Evolutionary conservation across 2,888 invertebrate genomes (phyloP).

Genomic region (Agrochola litura): DNA sequence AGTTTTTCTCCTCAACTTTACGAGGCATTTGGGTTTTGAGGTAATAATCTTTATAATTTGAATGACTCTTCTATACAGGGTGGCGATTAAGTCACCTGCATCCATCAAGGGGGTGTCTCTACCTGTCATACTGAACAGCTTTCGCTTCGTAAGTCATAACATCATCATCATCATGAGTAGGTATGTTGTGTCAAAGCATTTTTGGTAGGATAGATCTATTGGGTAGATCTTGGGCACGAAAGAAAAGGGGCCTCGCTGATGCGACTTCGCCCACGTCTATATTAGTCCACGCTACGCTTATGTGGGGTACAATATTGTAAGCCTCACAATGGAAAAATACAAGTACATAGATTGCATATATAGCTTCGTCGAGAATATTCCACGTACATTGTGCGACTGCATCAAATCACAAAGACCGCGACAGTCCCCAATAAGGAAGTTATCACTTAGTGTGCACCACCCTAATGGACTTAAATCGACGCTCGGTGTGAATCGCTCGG

Average conservation of each 20-base stretch:
- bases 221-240: too few species aligned
- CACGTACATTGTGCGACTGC: constrained; percentile 61
- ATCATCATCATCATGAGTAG: too few species aligned
- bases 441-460: constrained; percentile 76
- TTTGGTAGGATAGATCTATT: too few species aligned
- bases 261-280: too few species aligned
- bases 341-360: constrained; percentile 57
- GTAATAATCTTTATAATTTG: background rate
- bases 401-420: constrained; percentile 74
- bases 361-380: constrained; percentile 55
- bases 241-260: too few species aligned
- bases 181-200: too few species aligned
- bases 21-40: background rate
- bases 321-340: constrained; percentile 37
- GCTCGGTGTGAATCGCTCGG: constrained; percentile 59
- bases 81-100: too few species aligned
- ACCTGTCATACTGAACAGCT: too few species aligned
- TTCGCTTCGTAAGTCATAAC: too few species aligned
- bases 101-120: too few species aligned
- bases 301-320: background rate
- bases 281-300: too few species aligned
- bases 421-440: constrained; percentile 78
- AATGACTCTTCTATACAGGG: too few species aligned
- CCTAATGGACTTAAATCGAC: constrained; percentile 71
- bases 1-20: background rate